Conservation (phyloP, 2,888 invertebrate genomes). For the Drosophila picticornis region DNA sequence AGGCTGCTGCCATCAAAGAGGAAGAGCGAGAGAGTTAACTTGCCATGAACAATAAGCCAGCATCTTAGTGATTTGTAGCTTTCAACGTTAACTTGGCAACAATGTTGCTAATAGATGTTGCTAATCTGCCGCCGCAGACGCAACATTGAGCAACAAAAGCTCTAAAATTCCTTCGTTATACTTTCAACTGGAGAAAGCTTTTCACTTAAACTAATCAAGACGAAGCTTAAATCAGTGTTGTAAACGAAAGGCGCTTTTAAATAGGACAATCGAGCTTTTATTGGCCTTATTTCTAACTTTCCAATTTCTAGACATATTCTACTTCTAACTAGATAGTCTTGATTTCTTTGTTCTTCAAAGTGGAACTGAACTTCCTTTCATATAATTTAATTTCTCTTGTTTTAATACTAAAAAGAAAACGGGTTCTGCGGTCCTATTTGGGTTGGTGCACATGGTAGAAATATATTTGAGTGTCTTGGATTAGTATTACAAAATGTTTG, state of each 20-base stretch:
- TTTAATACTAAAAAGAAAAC: not conserved
- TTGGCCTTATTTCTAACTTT: not conserved
- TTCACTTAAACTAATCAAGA: slow-evolving; percentile 9
- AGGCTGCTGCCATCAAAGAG: slow-evolving; percentile 27
- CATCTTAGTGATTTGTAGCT: slow-evolving; percentile 74
- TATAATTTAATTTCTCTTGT: not conserved
- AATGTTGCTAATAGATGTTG: slow-evolving; percentile 78
- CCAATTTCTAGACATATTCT: not conserved
- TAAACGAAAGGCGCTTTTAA: not conserved
- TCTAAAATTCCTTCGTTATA: slow-evolving; percentile 27
- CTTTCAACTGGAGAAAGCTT: slow-evolving; percentile 28
- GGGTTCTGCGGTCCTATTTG: slow-evolving; percentile 1
- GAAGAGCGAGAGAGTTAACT: slow-evolving; percentile 29
- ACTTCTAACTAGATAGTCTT: not conserved
- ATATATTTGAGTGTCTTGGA: slow-evolving; percentile 7
- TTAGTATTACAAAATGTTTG: slow-evolving; percentile 2
- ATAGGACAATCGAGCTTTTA: not conserved
- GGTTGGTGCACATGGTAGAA: slow-evolving; percentile 29
- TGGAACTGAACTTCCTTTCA: not conserved
- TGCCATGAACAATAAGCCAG: slow-evolving; percentile 74
- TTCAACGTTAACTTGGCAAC: slow-evolving; percentile 69
- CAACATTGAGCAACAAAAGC: slow-evolving; percentile 40
- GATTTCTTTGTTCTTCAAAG: not conserved
- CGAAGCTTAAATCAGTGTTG: not conserved
- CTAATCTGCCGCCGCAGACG: slow-evolving; percentile 37